Evolutionary conservation across 1,140 invertebrate genomes (phyloP).

Genomic region (Eupeodes corollae): DNA sequence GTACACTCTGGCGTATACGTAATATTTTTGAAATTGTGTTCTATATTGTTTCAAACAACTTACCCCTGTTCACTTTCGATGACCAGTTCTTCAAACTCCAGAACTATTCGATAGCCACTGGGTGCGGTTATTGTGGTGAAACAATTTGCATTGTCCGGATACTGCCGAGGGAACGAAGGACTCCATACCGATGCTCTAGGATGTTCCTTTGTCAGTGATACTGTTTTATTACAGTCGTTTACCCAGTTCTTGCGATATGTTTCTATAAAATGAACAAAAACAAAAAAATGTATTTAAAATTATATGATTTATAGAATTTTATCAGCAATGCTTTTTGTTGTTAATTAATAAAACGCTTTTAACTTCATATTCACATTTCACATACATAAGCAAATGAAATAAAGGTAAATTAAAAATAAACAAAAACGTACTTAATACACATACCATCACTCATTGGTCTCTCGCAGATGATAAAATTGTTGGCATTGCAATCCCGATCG

Average conservation of each 20-base stretch:
- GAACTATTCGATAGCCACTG: constrained; percentile 44
- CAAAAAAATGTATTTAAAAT: too few species aligned
- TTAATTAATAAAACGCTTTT: too few species aligned
- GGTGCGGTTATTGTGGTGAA: constrained; percentile 47
- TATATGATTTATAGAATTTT: too few species aligned
- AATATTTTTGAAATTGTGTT: not conserved
- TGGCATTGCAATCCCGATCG: constrained; percentile 56
- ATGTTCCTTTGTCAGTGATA: constrained; percentile 45
- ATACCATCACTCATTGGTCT: constrained; percentile 44
- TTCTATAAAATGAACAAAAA: constrained; percentile 16
- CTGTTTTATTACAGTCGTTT: constrained; percentile 49
- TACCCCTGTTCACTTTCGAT: constrained; percentile 58
- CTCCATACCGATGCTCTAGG: constrained; percentile 48
- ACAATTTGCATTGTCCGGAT: constrained; percentile 58
- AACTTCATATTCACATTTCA: too few species aligned
- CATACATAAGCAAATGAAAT: not conserved
- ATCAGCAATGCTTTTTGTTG: too few species aligned
- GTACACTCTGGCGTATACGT: too few species aligned
- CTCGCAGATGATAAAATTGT: constrained; percentile 63
- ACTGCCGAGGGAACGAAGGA: constrained; percentile 55
- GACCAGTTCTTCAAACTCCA: constrained; percentile 58
- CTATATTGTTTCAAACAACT: constrained; percentile 22
- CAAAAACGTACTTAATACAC: constrained; percentile 3
- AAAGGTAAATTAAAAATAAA: not conserved
- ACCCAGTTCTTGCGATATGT: constrained; percentile 30